Percentiles rank a stretch among this genome's conserved stretches.
Conservation (phyloP, 2,888 invertebrate genomes). For the Hemaris fuciformis region DNA sequence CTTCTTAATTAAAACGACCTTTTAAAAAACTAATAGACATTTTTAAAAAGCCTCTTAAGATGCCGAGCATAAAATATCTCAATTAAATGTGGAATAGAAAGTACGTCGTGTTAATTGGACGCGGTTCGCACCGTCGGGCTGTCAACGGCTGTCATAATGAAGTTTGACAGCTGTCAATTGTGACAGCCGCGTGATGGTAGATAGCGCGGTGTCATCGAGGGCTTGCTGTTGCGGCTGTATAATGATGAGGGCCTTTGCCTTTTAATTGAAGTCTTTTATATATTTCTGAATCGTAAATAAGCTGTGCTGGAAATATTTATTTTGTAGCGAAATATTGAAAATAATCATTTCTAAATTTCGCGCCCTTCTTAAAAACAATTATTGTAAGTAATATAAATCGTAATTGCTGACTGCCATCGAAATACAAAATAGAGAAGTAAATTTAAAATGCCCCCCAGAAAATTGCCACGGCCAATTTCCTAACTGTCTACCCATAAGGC, state of each 20-base stretch:
- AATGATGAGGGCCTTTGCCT: neutral
- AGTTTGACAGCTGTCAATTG: constrained; percentile 14
- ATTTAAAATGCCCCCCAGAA: too few relatives aligned
- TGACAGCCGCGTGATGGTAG: constrained; percentile 4
- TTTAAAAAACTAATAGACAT: neutral
- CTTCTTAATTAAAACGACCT: neutral
- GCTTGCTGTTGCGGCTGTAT: neutral
- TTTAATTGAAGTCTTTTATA: neutral
- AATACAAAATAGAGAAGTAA: too few relatives aligned
- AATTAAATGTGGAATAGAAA: constrained; percentile 4
- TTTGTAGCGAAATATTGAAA: too few relatives aligned
- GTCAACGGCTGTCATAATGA: constrained; percentile 11
- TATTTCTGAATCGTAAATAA: too few relatives aligned
- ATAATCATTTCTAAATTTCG: too few relatives aligned
- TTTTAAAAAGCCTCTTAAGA: neutral
- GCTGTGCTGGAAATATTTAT: too few relatives aligned
- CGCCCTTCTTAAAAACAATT: too few relatives aligned
- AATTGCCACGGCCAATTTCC: too few relatives aligned
- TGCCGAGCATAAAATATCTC: too few relatives aligned
- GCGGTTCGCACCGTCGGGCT: neutral
- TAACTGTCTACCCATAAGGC: too few relatives aligned
- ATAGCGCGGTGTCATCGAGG: neutral
- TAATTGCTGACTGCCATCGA: too few relatives aligned
- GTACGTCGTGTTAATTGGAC: constrained; percentile 5
- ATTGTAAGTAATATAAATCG: too few relatives aligned